phyloP scores from a whole-genome alignment of 1,140 invertebrate genomes.

The Brachystomella parvula region DNA sequence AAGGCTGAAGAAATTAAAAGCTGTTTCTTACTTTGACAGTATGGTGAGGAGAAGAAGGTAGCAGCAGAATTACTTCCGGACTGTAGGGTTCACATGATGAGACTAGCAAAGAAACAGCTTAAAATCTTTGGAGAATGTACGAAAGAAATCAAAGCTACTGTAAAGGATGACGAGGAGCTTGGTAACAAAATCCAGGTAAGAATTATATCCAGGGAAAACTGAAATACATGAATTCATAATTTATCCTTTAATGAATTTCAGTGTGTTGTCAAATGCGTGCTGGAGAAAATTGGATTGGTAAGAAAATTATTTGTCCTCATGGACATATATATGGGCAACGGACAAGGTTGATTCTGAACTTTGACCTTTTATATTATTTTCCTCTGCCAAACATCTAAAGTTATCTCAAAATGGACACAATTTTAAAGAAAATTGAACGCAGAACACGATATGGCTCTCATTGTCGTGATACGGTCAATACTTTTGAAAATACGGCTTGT shows the following conservation, averaged over 20 bases:
- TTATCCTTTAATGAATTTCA: background rate
- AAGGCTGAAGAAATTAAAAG: too few species aligned
- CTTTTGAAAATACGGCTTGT: too few species aligned
- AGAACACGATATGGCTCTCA: too few species aligned
- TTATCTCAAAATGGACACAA: too few species aligned
- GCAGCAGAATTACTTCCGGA: conserved; percentile 8
- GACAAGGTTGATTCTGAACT: too few species aligned
- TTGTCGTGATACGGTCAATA: too few species aligned
- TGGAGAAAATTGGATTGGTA: conserved; percentile 23
- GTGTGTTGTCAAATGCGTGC: conserved; percentile 27
- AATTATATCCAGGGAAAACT: background rate
- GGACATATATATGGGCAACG: too few species aligned
- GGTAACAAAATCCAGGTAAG: conserved; percentile 17
- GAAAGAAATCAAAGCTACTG: conserved; percentile 15
- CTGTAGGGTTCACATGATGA: conserved; percentile 18
- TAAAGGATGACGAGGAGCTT: background rate
- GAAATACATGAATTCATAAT: background rate
- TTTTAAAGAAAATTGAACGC: too few species aligned
- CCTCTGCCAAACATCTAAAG: too few species aligned
- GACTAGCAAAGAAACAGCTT: conserved; percentile 17
- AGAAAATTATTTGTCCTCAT: conserved; percentile 7
- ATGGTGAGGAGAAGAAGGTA: background rate
- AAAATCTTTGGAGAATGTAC: conserved; percentile 17
- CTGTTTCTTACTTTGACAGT: too few species aligned
- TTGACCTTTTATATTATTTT: too few species aligned